These are phyloP conservation scores for Trachemys scripta DNA, from an alignment of 2,113 vertebrate species.

Conservation along the genomic window DNA sequence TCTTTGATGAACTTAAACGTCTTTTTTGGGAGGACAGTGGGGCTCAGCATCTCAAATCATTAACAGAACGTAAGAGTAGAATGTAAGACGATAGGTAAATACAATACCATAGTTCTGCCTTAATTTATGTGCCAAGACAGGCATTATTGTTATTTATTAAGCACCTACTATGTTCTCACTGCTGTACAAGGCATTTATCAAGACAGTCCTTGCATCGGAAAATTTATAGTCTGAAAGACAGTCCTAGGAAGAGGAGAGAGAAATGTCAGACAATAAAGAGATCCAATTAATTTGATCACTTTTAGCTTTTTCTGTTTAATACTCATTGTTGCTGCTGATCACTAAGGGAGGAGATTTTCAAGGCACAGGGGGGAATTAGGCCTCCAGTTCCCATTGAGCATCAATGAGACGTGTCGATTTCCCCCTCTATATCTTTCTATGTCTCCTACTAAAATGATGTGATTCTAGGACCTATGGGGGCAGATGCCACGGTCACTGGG, in stretches of 20 bases:
- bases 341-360: not conserved
- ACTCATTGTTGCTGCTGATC: not conserved
- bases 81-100: no score
- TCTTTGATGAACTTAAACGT: not conserved
- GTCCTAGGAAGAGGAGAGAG: conserved; percentile 2
- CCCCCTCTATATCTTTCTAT: no score
- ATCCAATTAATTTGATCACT: conserved; percentile 29
- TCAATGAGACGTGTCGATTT: no score
- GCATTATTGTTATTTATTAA: conserved; percentile 46
- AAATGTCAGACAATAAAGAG: conserved; percentile 27
- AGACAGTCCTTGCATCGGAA: conserved; percentile 26
- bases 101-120: no score
- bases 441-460: no score
- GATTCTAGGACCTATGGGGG: no score
- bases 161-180: conserved; percentile 13
- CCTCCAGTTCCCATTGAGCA: no score
- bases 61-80: not conserved
- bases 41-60: not conserved
- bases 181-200: conserved; percentile 34
- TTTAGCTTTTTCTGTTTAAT: conserved; percentile 35
- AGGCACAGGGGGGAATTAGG: not conserved
- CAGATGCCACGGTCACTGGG: no score
- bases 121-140: not conserved
- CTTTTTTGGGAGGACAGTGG: not conserved
- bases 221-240: conserved; percentile 12